Evolutionary conservation across 2,797 vertebrate genomes (phyloP), one percentile per base, ranked within the genome.

Genomic region (Dendrocincla tyrannina): DNA sequence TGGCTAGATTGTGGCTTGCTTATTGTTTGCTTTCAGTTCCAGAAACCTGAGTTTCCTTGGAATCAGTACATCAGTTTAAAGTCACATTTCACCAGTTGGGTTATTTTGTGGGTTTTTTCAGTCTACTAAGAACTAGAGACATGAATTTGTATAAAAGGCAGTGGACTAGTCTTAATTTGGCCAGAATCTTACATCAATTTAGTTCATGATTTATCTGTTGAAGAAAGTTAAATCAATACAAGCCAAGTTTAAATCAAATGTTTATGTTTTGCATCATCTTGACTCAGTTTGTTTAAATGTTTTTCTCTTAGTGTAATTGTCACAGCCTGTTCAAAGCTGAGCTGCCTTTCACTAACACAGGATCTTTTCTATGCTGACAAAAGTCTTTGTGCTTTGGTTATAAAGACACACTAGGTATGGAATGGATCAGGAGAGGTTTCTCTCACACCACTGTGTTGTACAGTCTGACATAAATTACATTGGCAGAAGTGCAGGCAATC

Each of bases 231-330:
- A 89, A 87, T 93, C 84, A 93, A 78, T 95, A 78, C 64, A 91
- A 89, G 87, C 95, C 89, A 94, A 92, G 76, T 84, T 94, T 96
- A 96, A 95, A 81, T 83, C 82, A 96, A 95, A 94, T 96, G 95
- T 94, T 96, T 94, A 89, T 83, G 49, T 91, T 96, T 93, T 91
- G 73, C 82, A 86, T 95, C 92, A 78, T 95, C 89, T 96, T 85
- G 50, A 88, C 79, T 96, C 68, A 46, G 46, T 95, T 95, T 93
- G 89, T 96, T 96, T 96, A 84, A 94, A 91, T 84, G 76, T 89
- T 89, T 42, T 69, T 91, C 47, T 69, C 67, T 16, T 19, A 83
- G 74, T 62, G 75, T 78, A 88, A 62, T 32, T 85, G 78, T 74
- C 92, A 76, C 66, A 89, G 93, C 53, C 76, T 68, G 25, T 37